Evolutionary conservation across 2,888 invertebrate genomes (phyloP).

Genomic region (Chromoteleia sp.): DNA sequence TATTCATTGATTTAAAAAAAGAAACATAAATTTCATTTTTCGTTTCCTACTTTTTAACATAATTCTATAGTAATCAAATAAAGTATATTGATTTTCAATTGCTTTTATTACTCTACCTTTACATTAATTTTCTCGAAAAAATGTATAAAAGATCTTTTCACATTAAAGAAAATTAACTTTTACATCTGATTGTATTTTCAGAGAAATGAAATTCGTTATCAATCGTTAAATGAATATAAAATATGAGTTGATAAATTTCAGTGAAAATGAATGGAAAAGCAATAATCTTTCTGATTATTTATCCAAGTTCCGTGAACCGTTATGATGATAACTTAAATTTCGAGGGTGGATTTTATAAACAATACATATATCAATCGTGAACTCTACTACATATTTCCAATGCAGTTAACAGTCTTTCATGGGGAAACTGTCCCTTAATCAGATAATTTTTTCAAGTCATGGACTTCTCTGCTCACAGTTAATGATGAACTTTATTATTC

Average conservation of each 20-base stretch:
- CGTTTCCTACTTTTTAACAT: too few species aligned
- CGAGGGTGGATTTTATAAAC: conserved; percentile 46
- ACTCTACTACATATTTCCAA: background rate
- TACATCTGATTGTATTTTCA: too few species aligned
- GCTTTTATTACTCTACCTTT: too few species aligned
- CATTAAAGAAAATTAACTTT: too few species aligned
- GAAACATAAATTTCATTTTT: too few species aligned
- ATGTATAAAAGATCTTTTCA: too few species aligned
- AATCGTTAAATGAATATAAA: background rate
- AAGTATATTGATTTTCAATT: too few species aligned
- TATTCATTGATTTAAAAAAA: too few species aligned
- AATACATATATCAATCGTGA: conserved; percentile 18
- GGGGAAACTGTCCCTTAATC: conserved; percentile 31
- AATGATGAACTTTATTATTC: conserved; percentile 23
- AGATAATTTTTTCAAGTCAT: conserved; percentile 43
- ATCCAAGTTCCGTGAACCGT: conserved; percentile 13
- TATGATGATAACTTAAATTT: conserved; percentile 42
- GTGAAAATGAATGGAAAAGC: background rate
- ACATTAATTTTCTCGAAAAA: too few species aligned
- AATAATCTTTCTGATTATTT: conserved; percentile 12
- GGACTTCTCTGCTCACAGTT: conserved; percentile 22
- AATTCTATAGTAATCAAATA: too few species aligned
- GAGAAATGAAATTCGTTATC: too few species aligned
- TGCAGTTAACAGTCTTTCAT: conserved; percentile 15
- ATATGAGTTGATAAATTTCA: conserved; percentile 1